A percentile compares a stretch with the other conserved stretches of the same genome.
phyloP scores from a whole-genome alignment of 2,113 vertebrate genomes.

The Sitta europaea region DNA sequence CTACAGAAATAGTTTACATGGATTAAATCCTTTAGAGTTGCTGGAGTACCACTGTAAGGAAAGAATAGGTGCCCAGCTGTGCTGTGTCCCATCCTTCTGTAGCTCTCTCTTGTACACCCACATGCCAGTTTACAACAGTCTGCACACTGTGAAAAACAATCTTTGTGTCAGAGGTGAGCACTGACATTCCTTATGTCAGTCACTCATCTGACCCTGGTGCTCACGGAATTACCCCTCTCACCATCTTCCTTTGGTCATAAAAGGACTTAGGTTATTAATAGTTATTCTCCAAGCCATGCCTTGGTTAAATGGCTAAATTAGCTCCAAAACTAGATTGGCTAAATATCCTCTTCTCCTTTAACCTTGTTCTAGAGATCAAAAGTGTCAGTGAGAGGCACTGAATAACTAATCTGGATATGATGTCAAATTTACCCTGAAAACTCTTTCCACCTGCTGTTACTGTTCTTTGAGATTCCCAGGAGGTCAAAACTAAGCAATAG shows the following conservation, averaged over 20 bases:
- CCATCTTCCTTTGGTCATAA: not conserved
- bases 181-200: not conserved
- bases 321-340: not conserved
- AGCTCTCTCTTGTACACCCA: not conserved
- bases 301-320: not conserved
- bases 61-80: not conserved
- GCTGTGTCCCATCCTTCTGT: not conserved
- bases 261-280: not conserved
- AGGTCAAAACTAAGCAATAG: slow-evolving; percentile 31
- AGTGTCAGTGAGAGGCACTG: not conserved
- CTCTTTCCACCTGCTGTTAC: slow-evolving; percentile 1
- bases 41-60: fast-evolving
- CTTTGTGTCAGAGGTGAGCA: not conserved
- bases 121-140: not conserved
- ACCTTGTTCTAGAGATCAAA: not conserved
- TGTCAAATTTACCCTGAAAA: not conserved
- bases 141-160: not conserved
- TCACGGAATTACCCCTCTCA: not conserved
- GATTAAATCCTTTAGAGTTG: not conserved
- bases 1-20: not conserved
- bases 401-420: not conserved
- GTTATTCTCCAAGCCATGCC: not conserved
- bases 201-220: not conserved
- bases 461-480: slow-evolving; percentile 13
- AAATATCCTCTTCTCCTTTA: not conserved